Evolutionary conservation across 2,888 invertebrate species (phyloP).

Genomic region (Eupithecia insigniata): DNA sequence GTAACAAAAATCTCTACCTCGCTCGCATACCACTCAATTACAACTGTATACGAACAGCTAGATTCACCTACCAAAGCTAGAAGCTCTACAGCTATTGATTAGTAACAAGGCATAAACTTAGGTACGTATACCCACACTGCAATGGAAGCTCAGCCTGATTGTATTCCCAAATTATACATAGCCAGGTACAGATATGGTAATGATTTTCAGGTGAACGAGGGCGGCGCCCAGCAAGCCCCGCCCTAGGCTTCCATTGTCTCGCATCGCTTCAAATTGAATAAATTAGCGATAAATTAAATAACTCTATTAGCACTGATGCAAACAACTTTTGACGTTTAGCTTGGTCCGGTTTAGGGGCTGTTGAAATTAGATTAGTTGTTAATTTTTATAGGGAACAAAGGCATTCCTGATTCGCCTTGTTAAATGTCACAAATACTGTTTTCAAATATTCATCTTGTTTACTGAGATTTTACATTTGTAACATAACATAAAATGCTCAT

Average conservation of each 20-base stretch:
- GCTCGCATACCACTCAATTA: background rate
- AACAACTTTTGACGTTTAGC: constrained; percentile 76
- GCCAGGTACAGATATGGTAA: constrained; percentile 52
- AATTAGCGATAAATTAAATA: constrained; percentile 82
- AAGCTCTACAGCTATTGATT: background rate
- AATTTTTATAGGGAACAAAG: constrained; percentile 42
- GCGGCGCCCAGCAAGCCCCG: constrained; percentile 64
- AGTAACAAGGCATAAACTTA: background rate
- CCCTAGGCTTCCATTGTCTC: constrained; percentile 75
- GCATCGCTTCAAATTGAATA: constrained; percentile 76
- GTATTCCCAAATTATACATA: constrained; percentile 32
- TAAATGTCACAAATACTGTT: background rate
- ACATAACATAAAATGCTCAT: background rate
- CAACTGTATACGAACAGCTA: background rate
- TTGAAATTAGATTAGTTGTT: constrained; percentile 71
- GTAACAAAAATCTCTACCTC: background rate
- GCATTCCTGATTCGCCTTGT: constrained; percentile 26
- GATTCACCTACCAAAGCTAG: background rate
- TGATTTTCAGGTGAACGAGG: constrained; percentile 69
- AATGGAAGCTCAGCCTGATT: constrained; percentile 23
- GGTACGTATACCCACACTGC: background rate
- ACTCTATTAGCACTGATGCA: constrained; percentile 78
- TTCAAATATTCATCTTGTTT: background rate
- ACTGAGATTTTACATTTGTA: background rate
- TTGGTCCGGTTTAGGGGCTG: constrained; percentile 64